These are phyloP conservation scores for Glandiceps talaboti DNA, from an alignment of 53 echinoderm and acorn worm genomes.

Conservation along the genomic window DNA sequence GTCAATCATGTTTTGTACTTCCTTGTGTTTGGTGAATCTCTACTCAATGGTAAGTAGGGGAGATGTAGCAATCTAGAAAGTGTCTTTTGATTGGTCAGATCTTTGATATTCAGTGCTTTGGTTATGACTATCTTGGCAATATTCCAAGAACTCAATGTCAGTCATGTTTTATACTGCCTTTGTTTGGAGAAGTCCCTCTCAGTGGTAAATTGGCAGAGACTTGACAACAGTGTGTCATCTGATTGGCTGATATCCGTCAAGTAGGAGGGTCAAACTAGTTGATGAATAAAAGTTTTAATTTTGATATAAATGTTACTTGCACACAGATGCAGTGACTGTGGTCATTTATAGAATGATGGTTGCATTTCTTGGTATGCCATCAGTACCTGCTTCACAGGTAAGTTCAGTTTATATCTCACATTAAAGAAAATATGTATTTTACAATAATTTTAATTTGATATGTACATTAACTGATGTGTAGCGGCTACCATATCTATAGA, in stretches of 20 bases:
- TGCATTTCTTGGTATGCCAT: background rate
- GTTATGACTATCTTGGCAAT: constrained; percentile 6
- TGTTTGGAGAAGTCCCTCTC: constrained; percentile 5
- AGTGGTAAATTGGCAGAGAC: constrained; percentile 6
- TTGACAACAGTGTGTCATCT: no score
- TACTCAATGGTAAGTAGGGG: constrained; percentile 2
- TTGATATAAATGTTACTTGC: no score
- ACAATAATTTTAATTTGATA: no score
- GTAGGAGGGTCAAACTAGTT: no score
- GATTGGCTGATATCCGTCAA: no score
- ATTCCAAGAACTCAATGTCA: constrained; percentile 9
- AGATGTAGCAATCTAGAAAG: background rate
- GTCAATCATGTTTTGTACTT: constrained; percentile 4
- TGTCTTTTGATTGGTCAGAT: background rate
- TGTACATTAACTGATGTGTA: no score
- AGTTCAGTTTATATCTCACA: no score
- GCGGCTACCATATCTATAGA: no score
- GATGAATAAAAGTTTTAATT: no score
- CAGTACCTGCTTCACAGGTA: constrained; percentile 3
- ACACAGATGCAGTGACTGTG: constrained; percentile 8
- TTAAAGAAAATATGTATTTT: no score
- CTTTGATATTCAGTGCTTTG: no score
- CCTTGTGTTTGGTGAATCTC: constrained; percentile 10
- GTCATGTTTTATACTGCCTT: background rate
- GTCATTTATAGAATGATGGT: constrained; percentile 10